A percentile compares a stretch with the other conserved stretches of the same genome.
Conservation (phyloP, 2,888 invertebrate species). For the Scaptomyza parva region DNA sequence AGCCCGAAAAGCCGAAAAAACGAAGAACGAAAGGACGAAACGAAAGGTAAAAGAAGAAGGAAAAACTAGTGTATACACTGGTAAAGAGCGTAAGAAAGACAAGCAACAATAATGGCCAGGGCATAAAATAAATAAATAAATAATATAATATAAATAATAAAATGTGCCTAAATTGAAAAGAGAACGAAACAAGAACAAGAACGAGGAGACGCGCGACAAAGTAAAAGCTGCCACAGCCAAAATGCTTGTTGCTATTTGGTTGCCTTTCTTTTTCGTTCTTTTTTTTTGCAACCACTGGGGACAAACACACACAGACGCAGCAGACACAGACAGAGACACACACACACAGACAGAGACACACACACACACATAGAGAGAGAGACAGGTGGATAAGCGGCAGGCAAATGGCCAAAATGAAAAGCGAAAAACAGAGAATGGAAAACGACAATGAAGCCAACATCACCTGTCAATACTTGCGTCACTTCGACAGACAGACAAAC, state of each 20-base stretch:
- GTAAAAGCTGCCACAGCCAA: slow-evolving; percentile 35
- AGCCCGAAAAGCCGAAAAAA: not conserved
- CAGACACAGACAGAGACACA: slow-evolving; percentile 26
- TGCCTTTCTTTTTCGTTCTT: slow-evolving; percentile 1
- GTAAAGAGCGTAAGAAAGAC: too few species aligned
- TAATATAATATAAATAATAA: slow-evolving; percentile 43
- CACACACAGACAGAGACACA: too few species aligned
- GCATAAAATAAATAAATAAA: slow-evolving; percentile 62
- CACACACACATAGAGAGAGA: slow-evolving; percentile 24
- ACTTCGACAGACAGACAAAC: slow-evolving; percentile 21
- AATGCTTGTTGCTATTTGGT: slow-evolving; percentile 67
- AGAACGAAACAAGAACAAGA: too few species aligned
- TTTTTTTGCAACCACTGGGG: slow-evolving; percentile 40
- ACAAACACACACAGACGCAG: slow-evolving; percentile 14
- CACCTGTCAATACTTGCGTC: slow-evolving; percentile 50
- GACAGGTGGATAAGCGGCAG: slow-evolving; percentile 46
- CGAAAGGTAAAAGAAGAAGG: slow-evolving; percentile 18
- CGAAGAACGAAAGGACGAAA: not conserved
- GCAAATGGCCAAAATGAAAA: slow-evolving; percentile 13
- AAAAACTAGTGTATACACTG: slow-evolving; percentile 28
- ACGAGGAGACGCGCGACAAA: slow-evolving; percentile 26
- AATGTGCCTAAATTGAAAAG: slow-evolving; percentile 62
- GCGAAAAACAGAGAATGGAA: not conserved
- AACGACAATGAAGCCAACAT: slow-evolving; percentile 43
- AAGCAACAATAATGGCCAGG: slow-evolving; percentile 30